Evolutionary conservation across 2,888 invertebrate genomes (phyloP), one percentile per base, ranked within the genome.

Genomic region (Ormia ochracea): DNA sequence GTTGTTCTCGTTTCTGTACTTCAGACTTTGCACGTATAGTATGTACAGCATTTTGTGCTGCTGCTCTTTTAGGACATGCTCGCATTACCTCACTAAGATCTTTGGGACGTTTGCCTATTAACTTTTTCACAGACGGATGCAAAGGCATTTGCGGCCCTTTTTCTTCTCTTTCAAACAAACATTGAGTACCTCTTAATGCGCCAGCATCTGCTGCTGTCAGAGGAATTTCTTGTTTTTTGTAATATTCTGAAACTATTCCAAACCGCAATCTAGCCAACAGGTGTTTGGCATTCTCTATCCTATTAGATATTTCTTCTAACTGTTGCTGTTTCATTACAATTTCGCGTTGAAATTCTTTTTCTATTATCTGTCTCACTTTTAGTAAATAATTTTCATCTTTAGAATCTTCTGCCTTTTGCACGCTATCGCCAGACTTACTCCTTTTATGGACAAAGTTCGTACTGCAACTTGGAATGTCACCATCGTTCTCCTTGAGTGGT

Each of bases 111-210:
- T 92, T 92, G 4, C 94, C 94, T 0, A 95, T 90, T 10, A 95
- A 90, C 84, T 94, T 94, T 74, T 94, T 93, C 0, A 95, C 90
- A 0, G 96, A 94, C 0, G 96, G 96, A 90, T 96, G 96, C 54
- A 96, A 91, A 4, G 91, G 87, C 4, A 90, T 89, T 84, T 93
- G 92, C 0, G 90, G 89, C 0, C 85, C 86, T 0, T 81, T 82
- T 1, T 83, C 76, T 66, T 86, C 85, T 9, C 85, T 84, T 0
- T 82, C 85, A 19, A 87, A 88, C 3, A 88, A 77, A 0, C 83
- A 82, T 12, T 85, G 83, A 2, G 82, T 68, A 1, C 84, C 82
- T 52, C 90, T 90, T 1, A 87, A 77, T 1, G 85, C 84, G 21
- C 88, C 87, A 9, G 85, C 83, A 48, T 90, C 88, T 0, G 83